Conservation (phyloP, 2,797 vertebrate species). For the Sciurus vulgaris region DNA sequence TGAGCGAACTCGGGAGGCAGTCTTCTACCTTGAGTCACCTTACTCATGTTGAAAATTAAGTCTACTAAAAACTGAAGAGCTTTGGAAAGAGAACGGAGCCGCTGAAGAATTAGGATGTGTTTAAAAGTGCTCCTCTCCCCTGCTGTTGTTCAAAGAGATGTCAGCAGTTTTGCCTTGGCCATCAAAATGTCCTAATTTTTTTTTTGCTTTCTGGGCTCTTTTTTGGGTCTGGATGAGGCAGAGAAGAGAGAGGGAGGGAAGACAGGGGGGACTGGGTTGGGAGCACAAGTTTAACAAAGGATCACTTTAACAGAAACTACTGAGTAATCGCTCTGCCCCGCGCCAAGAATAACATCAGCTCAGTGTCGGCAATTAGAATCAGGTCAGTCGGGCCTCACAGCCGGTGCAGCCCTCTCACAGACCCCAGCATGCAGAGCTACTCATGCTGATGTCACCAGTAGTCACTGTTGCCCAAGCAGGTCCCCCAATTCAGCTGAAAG, state of each 20-base stretch:
- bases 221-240: constrained; percentile 81
- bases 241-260: constrained; percentile 81
- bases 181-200: constrained; percentile 81
- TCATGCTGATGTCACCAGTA: constrained; percentile 87
- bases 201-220: constrained; percentile 81
- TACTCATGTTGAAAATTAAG: background rate
- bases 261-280: constrained; percentile 77
- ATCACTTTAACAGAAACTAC: constrained; percentile 92
- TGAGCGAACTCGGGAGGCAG: background rate
- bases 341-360: constrained; percentile 94
- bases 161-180: constrained; percentile 72
- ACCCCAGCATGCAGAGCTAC: constrained; percentile 79
- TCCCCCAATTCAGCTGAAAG: constrained; percentile 80
- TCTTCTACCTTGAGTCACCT: background rate
- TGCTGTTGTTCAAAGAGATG: constrained; percentile 74
- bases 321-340: constrained; percentile 88
- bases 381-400: constrained; percentile 83
- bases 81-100: constrained; percentile 18
- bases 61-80: constrained; percentile 45
- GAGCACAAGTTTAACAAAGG: constrained; percentile 90
- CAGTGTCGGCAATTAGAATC: constrained; percentile 91
- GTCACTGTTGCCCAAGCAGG: constrained; percentile 78
- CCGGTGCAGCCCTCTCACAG: constrained; percentile 75
- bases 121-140: constrained; percentile 57
- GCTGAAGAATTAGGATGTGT: constrained; percentile 27